Evolutionary conservation across 2,888 invertebrate species (phyloP).

Genomic region (Hofmannophila pseudospretella): DNA sequence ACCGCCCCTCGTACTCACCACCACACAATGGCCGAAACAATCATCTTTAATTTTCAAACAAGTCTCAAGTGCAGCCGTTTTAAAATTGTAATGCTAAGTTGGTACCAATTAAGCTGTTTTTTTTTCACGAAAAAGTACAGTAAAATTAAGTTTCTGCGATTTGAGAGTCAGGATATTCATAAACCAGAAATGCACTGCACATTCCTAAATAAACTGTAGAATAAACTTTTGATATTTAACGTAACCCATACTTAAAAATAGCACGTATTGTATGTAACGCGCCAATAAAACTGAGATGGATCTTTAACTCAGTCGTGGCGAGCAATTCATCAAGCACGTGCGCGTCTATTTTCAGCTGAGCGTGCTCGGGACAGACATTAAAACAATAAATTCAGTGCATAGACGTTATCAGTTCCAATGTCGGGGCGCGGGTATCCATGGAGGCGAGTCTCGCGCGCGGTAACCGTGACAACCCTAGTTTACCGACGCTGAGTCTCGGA

Average conservation of each 20-base stretch:
- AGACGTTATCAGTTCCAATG: conserved; percentile 35
- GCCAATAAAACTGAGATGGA: conserved; percentile 31
- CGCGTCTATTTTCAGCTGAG: conserved; percentile 40
- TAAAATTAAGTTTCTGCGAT: no score
- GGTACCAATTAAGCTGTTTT: no score
- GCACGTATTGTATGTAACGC: no score
- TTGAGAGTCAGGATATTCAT: no score
- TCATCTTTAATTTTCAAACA: neutral
- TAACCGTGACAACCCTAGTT: conserved; percentile 61
- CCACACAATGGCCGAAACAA: conserved; percentile 1
- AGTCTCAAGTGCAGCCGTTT: neutral
- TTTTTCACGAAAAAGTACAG: no score
- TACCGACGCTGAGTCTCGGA: conserved; percentile 62
- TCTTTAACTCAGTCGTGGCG: conserved; percentile 41
- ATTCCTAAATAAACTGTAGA: no score
- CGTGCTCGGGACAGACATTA: conserved; percentile 51
- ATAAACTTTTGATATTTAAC: no score
- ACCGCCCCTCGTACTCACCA: neutral
- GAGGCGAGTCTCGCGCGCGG: conserved; percentile 57
- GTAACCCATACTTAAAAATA: no score
- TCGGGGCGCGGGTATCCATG: conserved; percentile 62
- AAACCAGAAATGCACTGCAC: no score
- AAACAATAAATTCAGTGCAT: conserved; percentile 34
- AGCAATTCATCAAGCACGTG: conserved; percentile 35
- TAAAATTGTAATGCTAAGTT: neutral